Percentiles rank a stretch among this genome's conserved stretches.
phyloP scores from a whole-genome alignment of 2,113 vertebrate species.

The Mugil cephalus region DNA sequence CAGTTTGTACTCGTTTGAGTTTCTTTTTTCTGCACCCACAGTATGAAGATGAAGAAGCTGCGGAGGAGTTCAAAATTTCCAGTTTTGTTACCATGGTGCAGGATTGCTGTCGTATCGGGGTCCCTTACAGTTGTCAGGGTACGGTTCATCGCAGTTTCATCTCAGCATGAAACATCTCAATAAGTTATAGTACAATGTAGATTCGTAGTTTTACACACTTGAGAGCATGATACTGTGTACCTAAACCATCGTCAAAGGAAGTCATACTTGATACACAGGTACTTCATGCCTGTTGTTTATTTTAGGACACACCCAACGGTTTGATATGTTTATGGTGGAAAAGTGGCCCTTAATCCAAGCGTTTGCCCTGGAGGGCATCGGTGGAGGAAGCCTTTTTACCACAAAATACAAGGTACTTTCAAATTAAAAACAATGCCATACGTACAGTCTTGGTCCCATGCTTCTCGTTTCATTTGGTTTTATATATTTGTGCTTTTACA shows the following conservation, averaged over 20 bases:
- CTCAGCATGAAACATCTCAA: background rate
- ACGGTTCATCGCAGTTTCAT: constrained; percentile 14
- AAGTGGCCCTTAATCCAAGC: constrained; percentile 98
- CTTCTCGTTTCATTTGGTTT: background rate
- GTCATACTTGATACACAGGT: background rate
- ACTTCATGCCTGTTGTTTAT: constrained; percentile 26
- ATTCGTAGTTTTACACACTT: background rate
- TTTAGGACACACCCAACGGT: constrained; percentile 93
- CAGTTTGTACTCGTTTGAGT: too few species aligned
- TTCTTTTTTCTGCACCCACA: constrained; percentile 53
- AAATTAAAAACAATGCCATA: background rate
- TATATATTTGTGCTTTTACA: constrained; percentile 62
- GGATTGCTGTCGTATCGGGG: constrained; percentile 92
- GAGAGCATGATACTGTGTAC: background rate
- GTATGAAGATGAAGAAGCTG: constrained; percentile 97
- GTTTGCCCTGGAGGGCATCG: constrained; percentile 96
- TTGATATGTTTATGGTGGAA: constrained; percentile 97
- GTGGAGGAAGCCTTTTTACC: constrained; percentile 96
- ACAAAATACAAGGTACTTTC: constrained; percentile 92
- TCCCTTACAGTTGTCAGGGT: constrained; percentile 95
- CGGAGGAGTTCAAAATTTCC: constrained; percentile 98
- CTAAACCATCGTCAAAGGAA: background rate
- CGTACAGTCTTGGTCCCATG: background rate
- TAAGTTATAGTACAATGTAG: background rate
- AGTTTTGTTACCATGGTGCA: constrained; percentile 98